Percentiles rank a stretch among this genome's conserved stretches.
phyloP scores from a whole-genome alignment of 1,140 invertebrate species.

The Sarcophaga bullata region DNA sequence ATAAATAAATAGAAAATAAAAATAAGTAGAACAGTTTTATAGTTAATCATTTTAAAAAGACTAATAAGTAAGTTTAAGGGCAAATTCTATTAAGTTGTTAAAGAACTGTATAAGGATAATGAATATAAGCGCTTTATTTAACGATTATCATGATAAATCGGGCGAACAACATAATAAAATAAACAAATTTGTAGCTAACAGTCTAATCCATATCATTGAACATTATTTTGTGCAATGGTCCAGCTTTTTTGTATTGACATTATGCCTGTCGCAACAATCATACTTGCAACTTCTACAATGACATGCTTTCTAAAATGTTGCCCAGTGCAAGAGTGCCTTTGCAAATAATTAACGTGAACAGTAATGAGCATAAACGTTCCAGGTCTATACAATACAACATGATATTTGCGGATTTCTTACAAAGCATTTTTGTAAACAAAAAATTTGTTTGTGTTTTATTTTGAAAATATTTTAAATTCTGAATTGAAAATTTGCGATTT shows the following conservation, averaged over 20 bases:
- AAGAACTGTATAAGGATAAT: slow-evolving; percentile 40
- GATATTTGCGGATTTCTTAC: slow-evolving; percentile 1
- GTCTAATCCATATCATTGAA: slow-evolving; percentile 55
- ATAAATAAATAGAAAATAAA: too few relatives aligned
- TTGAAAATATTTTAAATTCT: not conserved
- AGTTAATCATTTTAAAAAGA: not conserved
- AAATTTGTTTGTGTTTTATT: not conserved
- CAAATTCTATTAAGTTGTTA: not conserved
- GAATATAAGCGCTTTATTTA: slow-evolving; percentile 52
- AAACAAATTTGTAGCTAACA: too few relatives aligned
- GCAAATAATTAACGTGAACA: slow-evolving; percentile 54
- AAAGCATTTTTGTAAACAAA: not conserved
- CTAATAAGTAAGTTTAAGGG: not conserved
- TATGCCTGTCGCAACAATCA: slow-evolving; percentile 55
- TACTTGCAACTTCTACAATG: slow-evolving; percentile 59
- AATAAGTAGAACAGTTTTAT: too few relatives aligned
- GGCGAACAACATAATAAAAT: slow-evolving; percentile 44
- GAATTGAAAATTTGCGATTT: not conserved
- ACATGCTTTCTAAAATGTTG: slow-evolving; percentile 55
- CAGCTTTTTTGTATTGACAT: slow-evolving; percentile 52
- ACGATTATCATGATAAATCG: slow-evolving; percentile 51
- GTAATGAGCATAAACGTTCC: slow-evolving; percentile 6
- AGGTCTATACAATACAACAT: not conserved
- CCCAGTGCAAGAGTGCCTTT: slow-evolving; percentile 51
- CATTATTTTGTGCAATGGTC: slow-evolving; percentile 53